A percentile compares a stretch with the other conserved stretches of the same genome.
Conservation (phyloP, 1,140 invertebrate species). For the Tenebrio molitor region DNA sequence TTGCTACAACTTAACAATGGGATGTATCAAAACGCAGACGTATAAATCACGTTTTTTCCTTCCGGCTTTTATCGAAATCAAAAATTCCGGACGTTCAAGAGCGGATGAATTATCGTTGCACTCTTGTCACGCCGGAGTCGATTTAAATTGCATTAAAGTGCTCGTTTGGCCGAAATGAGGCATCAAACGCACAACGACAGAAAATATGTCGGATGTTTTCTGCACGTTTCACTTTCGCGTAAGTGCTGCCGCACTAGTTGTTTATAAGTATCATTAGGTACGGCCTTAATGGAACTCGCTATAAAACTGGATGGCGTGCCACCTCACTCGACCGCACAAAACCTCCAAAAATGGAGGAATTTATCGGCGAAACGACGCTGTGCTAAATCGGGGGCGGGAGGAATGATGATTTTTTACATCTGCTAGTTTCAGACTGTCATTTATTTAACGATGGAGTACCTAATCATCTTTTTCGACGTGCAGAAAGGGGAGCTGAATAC, state of each 20-base stretch:
- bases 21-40: background rate
- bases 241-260: background rate
- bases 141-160: too few species aligned
- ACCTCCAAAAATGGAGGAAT: background rate
- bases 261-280: constrained; percentile 22
- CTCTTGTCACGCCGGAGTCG: background rate
- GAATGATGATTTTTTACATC: constrained; percentile 32
- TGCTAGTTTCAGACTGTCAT: constrained; percentile 22
- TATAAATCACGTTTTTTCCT: background rate
- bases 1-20: constrained; percentile 2
- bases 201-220: constrained; percentile 13
- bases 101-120: constrained; percentile 39
- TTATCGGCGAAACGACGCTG: background rate
- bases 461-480: constrained; percentile 16
- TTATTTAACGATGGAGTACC: constrained; percentile 19
- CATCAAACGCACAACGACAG: background rate
- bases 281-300: constrained; percentile 10
- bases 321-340: background rate
- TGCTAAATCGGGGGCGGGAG: background rate
- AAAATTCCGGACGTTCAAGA: constrained; percentile 14
- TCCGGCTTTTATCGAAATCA: constrained; percentile 34
- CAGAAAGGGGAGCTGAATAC: background rate
- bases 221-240: constrained; percentile 10
- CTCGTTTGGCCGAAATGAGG: too few species aligned
- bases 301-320: constrained; percentile 1